These are phyloP conservation scores for Saxicola maurus DNA, from an alignment of 2,797 vertebrate genomes.

Conservation along the genomic window DNA sequence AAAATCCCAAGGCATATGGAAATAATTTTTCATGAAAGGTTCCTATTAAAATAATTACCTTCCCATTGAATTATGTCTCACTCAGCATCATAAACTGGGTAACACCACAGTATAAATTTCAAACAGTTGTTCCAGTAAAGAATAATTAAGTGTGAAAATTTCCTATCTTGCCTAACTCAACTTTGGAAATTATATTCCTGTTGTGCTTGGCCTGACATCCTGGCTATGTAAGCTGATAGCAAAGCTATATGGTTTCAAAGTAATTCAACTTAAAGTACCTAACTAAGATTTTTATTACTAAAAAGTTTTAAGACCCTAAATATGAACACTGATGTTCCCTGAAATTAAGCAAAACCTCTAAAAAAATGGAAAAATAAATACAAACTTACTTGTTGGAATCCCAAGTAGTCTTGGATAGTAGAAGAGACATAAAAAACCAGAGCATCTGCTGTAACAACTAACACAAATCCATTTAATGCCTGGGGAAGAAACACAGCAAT, in stretches of 20 bases:
- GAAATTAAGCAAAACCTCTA: not conserved
- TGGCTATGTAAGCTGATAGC: constrained; percentile 6
- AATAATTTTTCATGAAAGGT: constrained; percentile 13
- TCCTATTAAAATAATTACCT: constrained; percentile 49
- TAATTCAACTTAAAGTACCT: constrained; percentile 20
- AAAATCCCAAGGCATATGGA: not conserved
- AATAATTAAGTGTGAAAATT: constrained; percentile 51
- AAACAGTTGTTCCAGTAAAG: constrained; percentile 45
- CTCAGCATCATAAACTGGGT: constrained; percentile 29
- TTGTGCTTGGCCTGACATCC: constrained; percentile 53
- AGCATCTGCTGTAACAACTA: constrained; percentile 79
- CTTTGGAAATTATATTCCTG: constrained; percentile 25
- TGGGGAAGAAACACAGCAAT: constrained; percentile 44
- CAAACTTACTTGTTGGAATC: constrained; percentile 80
- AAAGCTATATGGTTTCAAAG: constrained; percentile 43
- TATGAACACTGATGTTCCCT: not conserved
- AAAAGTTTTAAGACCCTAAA: not conserved
- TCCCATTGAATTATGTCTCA: constrained; percentile 13
- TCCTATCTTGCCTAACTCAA: constrained; percentile 34
- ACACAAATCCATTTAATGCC: constrained; percentile 82
- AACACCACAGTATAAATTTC: constrained; percentile 42
- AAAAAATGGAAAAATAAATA: not conserved
- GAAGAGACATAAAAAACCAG: constrained; percentile 80
- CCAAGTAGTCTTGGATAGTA: constrained; percentile 83
- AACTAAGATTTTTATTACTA: constrained; percentile 30